Evolutionary conservation across 2,797 vertebrate species (phyloP), one percentile per base, ranked within the genome.

Genomic region (Manis crassicaudata): DNA sequence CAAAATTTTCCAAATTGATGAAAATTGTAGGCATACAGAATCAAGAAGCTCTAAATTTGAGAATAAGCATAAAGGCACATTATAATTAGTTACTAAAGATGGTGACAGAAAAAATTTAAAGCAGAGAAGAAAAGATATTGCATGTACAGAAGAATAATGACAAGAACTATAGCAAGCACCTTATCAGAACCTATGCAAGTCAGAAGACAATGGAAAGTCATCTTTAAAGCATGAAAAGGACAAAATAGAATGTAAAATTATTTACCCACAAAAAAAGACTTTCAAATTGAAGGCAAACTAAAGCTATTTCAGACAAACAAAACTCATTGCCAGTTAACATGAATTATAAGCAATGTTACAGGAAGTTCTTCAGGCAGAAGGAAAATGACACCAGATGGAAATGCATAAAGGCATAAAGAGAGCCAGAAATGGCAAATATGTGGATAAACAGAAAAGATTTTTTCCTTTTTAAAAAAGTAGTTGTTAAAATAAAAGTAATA

Each of bases 241-340:
- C 14, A 58, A 83, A 83, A 76, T 35, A 54, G 35, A 14, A 86
- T 23, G 67, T 82, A 63, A 76, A 84, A 68, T 75, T 86, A 5
- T 62, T 93, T 83, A 73, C 58, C 46, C 70, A 62, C n/a, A 23
- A 87, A 82, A 92, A 89, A n/a, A 46, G 46, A 9, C 20, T 76
- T 85, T 70, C 65, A 62, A 54, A 75, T 73, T 75, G 52, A 94
- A 95, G 86, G 77, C n/a, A 20, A 96, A 95, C 40, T 85, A 88
- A 58, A 72, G 21, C 56, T 87, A 90, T 72, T 92, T 94, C 40
- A 82, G 62, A 87, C 72, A 96, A 93, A 93, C 12, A 46, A 70
- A 90, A 82, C 43, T n/a, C 46, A 40, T 58, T 65, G 62, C 50
- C 46, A 89, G 75, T 25, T 54, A 83, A 93, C 54, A 73, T 43